Percentiles rank a stretch among this genome's conserved stretches.
Evolutionary conservation across 2,113 vertebrate species (phyloP).

Genomic region (Talpa occidentalis): DNA sequence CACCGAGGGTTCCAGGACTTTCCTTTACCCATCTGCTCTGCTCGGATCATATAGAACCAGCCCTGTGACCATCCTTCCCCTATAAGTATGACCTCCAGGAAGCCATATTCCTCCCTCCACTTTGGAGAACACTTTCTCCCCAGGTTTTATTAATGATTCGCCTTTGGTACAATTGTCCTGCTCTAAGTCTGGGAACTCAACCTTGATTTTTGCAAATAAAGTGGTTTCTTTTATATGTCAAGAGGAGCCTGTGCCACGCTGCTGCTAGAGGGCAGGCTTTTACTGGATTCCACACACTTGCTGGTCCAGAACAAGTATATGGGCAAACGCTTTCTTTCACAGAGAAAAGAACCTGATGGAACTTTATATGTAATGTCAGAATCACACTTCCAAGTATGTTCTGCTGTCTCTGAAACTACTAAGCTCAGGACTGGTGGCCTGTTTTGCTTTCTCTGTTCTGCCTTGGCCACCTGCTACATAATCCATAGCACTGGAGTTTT

Average conservation of each 20-base stretch:
- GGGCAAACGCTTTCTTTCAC: no score
- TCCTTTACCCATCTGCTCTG: no score
- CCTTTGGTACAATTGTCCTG: conserved; percentile 31
- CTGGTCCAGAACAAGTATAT: no score
- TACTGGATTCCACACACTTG: no score
- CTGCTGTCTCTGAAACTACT: background rate
- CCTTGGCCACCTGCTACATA: background rate
- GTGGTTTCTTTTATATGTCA: no score
- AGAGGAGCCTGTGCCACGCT: background rate
- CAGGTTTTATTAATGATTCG: background rate
- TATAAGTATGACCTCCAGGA: no score
- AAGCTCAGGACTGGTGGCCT: background rate
- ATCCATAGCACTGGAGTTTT: background rate
- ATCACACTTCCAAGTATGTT: background rate
- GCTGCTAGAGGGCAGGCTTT: background rate
- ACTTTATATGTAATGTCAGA: background rate
- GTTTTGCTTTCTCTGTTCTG: background rate
- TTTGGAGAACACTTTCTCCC: conserved; percentile 16
- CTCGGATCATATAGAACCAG: no score
- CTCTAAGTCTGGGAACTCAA: conserved; percentile 49
- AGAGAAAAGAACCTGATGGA: no score
- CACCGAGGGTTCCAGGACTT: no score
- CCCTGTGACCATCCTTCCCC: no score
- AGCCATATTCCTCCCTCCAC: background rate
- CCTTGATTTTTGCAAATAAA: background rate